Evolutionary conservation across 1,140 invertebrate genomes (phyloP).

Genomic region (Idris sp.): DNA sequence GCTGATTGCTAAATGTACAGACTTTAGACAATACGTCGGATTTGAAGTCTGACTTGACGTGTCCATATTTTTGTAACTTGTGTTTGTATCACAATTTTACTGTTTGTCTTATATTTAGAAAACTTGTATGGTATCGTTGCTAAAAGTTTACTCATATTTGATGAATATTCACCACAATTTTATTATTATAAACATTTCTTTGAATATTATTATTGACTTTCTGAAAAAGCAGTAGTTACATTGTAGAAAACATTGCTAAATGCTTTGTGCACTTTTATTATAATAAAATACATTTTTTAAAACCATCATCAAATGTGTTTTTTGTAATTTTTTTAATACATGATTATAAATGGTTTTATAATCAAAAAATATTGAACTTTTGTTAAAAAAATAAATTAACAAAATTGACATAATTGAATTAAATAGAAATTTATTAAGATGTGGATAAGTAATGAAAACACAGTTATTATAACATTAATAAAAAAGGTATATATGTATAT

Average conservation of each 20-base stretch:
- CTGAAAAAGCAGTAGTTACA: constrained; percentile 37
- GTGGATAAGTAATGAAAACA: too few species aligned
- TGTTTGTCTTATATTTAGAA: too few species aligned
- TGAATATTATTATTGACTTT: constrained; percentile 31
- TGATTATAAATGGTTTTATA: too few species aligned
- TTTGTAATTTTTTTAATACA: too few species aligned
- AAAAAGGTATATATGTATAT: constrained; percentile 14
- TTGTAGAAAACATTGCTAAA: constrained; percentile 36
- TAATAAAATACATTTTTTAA: constrained; percentile 59
- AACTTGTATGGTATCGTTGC: too few species aligned
- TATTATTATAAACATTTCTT: constrained; percentile 19
- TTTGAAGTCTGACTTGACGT: constrained; percentile 1
- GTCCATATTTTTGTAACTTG: constrained; percentile 16
- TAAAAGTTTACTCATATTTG: too few species aligned
- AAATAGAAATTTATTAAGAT: too few species aligned
- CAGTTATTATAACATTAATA: constrained; percentile 24
- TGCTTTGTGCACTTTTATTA: constrained; percentile 55
- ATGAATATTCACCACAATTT: constrained; percentile 9
- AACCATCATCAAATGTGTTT: not conserved
- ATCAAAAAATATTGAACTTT: too few species aligned
- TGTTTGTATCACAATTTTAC: not conserved
- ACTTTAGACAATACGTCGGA: constrained; percentile 48
- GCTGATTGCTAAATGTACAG: constrained; percentile 56
- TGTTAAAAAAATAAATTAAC: too few species aligned
- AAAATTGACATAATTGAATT: too few species aligned